These are phyloP conservation scores for Dunckerocampus dactyliophorus DNA, from an alignment of 2,113 vertebrate genomes.

Conservation along the genomic window DNA sequence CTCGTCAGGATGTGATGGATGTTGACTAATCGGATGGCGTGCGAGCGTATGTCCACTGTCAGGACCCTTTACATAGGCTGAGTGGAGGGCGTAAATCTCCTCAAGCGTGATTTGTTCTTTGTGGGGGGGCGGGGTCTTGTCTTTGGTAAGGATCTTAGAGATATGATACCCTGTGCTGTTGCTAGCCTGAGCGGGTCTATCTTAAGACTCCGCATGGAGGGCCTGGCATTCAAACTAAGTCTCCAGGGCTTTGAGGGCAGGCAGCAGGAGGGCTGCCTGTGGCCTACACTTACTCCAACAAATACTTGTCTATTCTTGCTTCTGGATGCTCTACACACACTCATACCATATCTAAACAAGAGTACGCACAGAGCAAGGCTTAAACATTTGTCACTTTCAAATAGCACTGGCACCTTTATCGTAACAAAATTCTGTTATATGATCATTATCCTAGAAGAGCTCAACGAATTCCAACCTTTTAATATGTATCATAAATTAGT, in stretches of 20 bases:
- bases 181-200: conserved; percentile 70
- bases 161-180: conserved; percentile 69
- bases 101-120: conserved; percentile 48
- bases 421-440: too few species aligned
- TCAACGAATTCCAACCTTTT: too few species aligned
- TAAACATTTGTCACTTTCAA: conserved; percentile 1
- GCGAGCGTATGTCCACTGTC: conserved; percentile 54
- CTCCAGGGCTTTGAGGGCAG: conserved; percentile 62
- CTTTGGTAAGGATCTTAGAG: conserved; percentile 67
- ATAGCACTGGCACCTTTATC: background rate
- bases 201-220: conserved; percentile 73
- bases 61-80: conserved; percentile 38
- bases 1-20: conserved; percentile 72
- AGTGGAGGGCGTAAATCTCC: conserved; percentile 57
- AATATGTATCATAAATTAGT: too few species aligned
- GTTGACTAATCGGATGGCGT: conserved; percentile 65
- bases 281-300: conserved; percentile 61
- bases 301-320: conserved; percentile 55
- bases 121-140: conserved; percentile 49
- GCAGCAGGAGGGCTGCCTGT: conserved; percentile 54
- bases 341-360: conserved; percentile 7
- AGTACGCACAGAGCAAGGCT: background rate
- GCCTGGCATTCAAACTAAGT: conserved; percentile 70
- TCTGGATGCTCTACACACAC: conserved; percentile 46
- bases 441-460: too few species aligned